Base-by-base conservation (phyloP, 2,113 vertebrate species). In the Ailurus styani region DNA sequence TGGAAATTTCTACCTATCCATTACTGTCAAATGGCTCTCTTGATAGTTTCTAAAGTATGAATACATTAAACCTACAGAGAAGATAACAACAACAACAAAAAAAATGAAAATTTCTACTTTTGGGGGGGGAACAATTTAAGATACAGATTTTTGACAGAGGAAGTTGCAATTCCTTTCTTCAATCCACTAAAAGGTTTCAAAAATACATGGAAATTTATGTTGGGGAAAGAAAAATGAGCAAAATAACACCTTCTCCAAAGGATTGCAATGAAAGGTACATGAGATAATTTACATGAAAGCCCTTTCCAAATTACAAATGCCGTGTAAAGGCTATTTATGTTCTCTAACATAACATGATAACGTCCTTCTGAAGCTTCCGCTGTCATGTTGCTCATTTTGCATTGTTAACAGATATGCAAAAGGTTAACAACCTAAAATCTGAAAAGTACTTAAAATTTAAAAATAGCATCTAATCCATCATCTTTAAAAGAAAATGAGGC, bases 381-480 rank as follows among this genome's bases (percentile, higher is more conserved):
- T 68, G 62, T 62, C 77, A 29, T 50, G 13, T 78, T 45, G 31
- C 14, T 83, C 50, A 15, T 93, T 97, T 85, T 62, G 57, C 14
- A 70, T 57, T 68, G 18, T 79, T 75, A 47, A 68, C 45, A 54
- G 2, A 79, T 89, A 40, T 75, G 68, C 50, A 23, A 66, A 62
- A 85, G 21, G 14, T 5, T 73, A 81, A 96, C 78, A 87, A 52
- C 68, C n/a, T 83, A 66, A 94, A 94, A 75, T 68, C 79, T 87
- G n/a, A 90, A 45, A 47, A 93, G 79, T 62, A 66, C 84, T 88
- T 93, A 96, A 70, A 95, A 88, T 95, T 90, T 90, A 93, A 94
- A 95, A 62, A 75, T 55, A 91, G 3, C 55, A 87, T 72, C 86
- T 75, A 68, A 95, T 94, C 50, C 37, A 90, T 89, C 64, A 88